phyloP scores from a whole-genome alignment of 2,888 invertebrate genomes.

The Trachelus troglodyta region DNA sequence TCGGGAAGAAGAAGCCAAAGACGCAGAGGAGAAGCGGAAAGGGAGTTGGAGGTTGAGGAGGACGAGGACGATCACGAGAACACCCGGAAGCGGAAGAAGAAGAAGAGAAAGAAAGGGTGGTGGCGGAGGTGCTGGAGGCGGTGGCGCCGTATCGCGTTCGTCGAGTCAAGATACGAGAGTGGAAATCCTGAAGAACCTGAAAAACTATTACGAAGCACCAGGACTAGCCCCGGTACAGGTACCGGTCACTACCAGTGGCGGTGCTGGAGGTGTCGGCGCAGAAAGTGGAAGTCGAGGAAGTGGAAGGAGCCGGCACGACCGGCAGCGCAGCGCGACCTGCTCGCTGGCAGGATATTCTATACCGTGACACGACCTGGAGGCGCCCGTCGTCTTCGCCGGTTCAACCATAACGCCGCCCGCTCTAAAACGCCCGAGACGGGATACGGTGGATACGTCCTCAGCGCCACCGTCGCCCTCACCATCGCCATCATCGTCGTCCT shows the following conservation, averaged over 20 bases:
- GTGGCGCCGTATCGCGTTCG: constrained; percentile 43
- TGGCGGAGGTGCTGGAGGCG: constrained; percentile 63
- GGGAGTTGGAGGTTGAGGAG: constrained; percentile 11
- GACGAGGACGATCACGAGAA: constrained; percentile 12
- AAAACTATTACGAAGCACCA: background rate
- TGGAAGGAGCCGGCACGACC: constrained; percentile 37
- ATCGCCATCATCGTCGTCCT: constrained; percentile 13
- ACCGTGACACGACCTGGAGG: constrained; percentile 60
- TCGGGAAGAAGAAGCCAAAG: constrained; percentile 14
- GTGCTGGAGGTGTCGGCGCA: constrained; percentile 23
- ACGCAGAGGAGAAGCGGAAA: constrained; percentile 12
- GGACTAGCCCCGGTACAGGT: background rate
- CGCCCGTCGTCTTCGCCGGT: constrained; percentile 65
- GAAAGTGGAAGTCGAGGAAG: constrained; percentile 26
- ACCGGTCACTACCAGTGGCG: background rate
- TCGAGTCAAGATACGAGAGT: background rate
- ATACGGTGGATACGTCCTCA: constrained; percentile 63
- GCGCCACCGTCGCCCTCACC: constrained; percentile 50
- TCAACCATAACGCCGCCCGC: constrained; percentile 67
- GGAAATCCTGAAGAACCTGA: background rate
- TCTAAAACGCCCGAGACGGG: constrained; percentile 66
- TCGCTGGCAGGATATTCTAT: constrained; percentile 36
- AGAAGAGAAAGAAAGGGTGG: constrained; percentile 67
- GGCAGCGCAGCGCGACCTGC: constrained; percentile 29
- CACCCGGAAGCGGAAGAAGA: constrained; percentile 30